Conservation (phyloP, 1,140 invertebrate species). For the Phymorhynchus buccinoides region DNA sequence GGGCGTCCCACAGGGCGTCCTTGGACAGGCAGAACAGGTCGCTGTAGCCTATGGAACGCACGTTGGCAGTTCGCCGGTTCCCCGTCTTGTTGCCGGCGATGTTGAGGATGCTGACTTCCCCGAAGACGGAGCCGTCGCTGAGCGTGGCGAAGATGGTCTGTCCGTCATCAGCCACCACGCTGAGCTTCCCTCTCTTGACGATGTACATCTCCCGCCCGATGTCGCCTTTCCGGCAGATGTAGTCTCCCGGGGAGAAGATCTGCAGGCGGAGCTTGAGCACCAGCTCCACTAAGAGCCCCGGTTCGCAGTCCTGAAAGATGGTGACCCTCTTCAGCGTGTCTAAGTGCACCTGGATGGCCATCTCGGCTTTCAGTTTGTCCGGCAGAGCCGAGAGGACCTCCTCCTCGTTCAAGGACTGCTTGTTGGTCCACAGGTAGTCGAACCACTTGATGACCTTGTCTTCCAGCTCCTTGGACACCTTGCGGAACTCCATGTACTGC, state of each 20-base stretch:
- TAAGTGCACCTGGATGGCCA: constrained; percentile 95
- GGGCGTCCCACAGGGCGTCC: constrained; percentile 89
- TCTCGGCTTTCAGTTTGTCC: constrained; percentile 96
- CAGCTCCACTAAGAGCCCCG: constrained; percentile 91
- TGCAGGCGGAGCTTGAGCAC: constrained; percentile 92
- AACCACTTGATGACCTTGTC: constrained; percentile 95
- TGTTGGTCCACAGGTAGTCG: constrained; percentile 95
- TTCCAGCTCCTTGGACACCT: constrained; percentile 89
- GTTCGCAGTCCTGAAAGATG: constrained; percentile 93
- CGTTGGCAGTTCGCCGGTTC: constrained; percentile 92
- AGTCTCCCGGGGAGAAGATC: constrained; percentile 96
- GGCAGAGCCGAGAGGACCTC: constrained; percentile 79
- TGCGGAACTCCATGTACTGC: constrained; percentile 94
- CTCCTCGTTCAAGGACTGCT: constrained; percentile 92
- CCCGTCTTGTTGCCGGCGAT: constrained; percentile 93
- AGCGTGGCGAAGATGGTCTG: constrained; percentile 88
- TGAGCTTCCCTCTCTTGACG: constrained; percentile 89
- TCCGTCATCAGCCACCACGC: constrained; percentile 90
- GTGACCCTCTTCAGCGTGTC: constrained; percentile 90
- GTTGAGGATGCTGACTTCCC: constrained; percentile 89
- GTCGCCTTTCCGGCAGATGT: constrained; percentile 95
- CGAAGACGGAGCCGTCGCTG: constrained; percentile 92
- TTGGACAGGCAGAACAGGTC: constrained; percentile 94
- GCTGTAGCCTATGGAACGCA: constrained; percentile 90
- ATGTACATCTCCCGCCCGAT: constrained; percentile 98